Percentiles rank a stretch among this genome's conserved stretches.
Evolutionary conservation across 2,797 vertebrate species (phyloP).

Genomic region (Malacoctenus gilli): DNA sequence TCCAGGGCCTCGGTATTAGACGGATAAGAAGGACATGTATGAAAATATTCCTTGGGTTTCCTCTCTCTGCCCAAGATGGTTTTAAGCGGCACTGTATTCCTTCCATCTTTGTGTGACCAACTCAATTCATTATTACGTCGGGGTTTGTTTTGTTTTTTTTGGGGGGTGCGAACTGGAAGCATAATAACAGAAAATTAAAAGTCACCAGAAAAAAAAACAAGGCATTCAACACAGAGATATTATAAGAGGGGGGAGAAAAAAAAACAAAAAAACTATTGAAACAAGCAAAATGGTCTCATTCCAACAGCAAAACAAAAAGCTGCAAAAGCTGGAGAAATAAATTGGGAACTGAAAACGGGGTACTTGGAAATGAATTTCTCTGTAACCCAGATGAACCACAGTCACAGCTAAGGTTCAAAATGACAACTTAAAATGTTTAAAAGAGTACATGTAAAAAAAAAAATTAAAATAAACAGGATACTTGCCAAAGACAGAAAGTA

Average conservation of each 20-base stretch:
- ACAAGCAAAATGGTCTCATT: conserved; percentile 66
- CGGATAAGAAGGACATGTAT: conserved; percentile 49
- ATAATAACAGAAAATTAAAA: conserved; percentile 55
- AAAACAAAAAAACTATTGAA: conserved; percentile 56
- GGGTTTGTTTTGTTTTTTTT: too few species aligned
- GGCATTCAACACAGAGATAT: conserved; percentile 61
- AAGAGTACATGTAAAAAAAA: conserved; percentile 70
- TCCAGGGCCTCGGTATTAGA: conserved; percentile 52
- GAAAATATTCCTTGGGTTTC: conserved; percentile 43
- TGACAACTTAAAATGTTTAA: too few species aligned
- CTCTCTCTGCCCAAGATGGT: conserved; percentile 6
- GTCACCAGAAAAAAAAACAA: conserved; percentile 36
- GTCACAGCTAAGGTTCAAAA: conserved; percentile 65
- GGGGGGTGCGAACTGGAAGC: conserved; percentile 50
- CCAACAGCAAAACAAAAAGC: too few species aligned
- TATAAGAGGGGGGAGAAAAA: conserved; percentile 38
- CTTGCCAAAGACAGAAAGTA: conserved; percentile 64
- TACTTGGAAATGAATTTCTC: conserved; percentile 67
- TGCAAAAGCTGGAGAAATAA: conserved; percentile 44
- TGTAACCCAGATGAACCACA: conserved; percentile 67
- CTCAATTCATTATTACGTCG: conserved; percentile 75
- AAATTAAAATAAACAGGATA: conserved; percentile 57
- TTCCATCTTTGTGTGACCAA: conserved; percentile 38
- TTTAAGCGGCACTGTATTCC: conserved; percentile 22
- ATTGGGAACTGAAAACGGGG: conserved; percentile 65